Percentiles rank a stretch among this genome's conserved stretches.
phyloP scores from a whole-genome alignment of 2,888 invertebrate species.

The Epinotia nisella region DNA sequence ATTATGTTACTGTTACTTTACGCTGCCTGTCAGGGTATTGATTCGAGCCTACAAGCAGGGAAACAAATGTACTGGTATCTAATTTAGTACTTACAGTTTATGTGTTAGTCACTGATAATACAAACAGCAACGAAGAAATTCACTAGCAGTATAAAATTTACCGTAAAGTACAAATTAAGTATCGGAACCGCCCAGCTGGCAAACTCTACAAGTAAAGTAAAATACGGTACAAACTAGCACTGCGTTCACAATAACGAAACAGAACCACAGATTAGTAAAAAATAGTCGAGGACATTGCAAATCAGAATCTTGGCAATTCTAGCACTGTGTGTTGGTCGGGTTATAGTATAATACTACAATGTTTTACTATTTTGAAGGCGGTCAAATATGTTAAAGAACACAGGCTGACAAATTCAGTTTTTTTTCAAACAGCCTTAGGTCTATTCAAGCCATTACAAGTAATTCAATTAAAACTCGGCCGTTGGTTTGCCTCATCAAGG shows the following conservation, averaged over 20 bases:
- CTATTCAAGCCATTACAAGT: too few relatives aligned
- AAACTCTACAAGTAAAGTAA: slow-evolving; percentile 54
- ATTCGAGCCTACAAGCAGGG: slow-evolving; percentile 55
- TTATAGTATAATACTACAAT: too few relatives aligned
- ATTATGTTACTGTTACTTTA: slow-evolving; percentile 56
- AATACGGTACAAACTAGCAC: slow-evolving; percentile 35
- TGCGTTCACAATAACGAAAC: slow-evolving; percentile 40
- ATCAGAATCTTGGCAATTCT: too few relatives aligned
- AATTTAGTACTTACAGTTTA: slow-evolving; percentile 54
- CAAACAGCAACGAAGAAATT: slow-evolving; percentile 20
- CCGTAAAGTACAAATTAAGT: slow-evolving; percentile 56
- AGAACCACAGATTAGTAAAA: slow-evolving; percentile 22
- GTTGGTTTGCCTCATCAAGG: too few relatives aligned
- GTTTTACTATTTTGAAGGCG: too few relatives aligned
- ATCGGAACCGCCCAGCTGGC: slow-evolving; percentile 81
- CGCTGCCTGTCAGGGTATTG: slow-evolving; percentile 57
- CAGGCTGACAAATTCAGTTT: too few relatives aligned
- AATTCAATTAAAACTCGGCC: too few relatives aligned
- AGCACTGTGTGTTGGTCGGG: background rate
- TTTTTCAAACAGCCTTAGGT: too few relatives aligned
- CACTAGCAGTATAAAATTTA: slow-evolving; percentile 25
- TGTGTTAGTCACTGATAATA: slow-evolving; percentile 47
- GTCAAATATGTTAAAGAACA: too few relatives aligned
- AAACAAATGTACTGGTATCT: slow-evolving; percentile 48
- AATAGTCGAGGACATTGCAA: background rate